Percentiles rank a stretch among this genome's conserved stretches.
Conservation (phyloP, 2,888 invertebrate species). For the Eupithecia inturbata region DNA sequence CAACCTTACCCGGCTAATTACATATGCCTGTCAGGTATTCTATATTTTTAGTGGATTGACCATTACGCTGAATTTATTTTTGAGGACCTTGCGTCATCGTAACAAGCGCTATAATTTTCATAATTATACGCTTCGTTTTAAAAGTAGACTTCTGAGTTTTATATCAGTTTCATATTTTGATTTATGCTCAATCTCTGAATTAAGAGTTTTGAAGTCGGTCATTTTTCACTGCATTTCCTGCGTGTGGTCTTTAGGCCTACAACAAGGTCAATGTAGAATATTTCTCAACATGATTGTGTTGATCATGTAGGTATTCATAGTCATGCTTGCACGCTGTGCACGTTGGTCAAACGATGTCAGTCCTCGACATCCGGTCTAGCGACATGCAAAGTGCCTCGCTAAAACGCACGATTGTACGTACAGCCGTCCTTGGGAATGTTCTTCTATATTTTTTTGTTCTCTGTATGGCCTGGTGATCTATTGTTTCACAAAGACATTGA, state of each 20-base stretch:
- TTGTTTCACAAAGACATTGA: constrained; percentile 31
- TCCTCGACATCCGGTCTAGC: constrained; percentile 72
- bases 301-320: constrained; percentile 40
- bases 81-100: constrained; percentile 29
- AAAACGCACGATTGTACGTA: constrained; percentile 61
- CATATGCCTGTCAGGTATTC: constrained; percentile 43
- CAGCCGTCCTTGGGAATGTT: constrained; percentile 66
- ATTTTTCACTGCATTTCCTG: constrained; percentile 18
- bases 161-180: not conserved
- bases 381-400: constrained; percentile 73
- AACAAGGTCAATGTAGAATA: constrained; percentile 51
- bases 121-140: constrained; percentile 6
- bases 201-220: not conserved
- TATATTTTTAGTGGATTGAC: constrained; percentile 42
- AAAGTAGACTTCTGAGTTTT: not conserved
- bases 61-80: constrained; percentile 36
- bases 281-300: constrained; percentile 41
- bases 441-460: constrained; percentile 49
- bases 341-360: constrained; percentile 66
- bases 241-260: constrained; percentile 46
- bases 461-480: constrained; percentile 43
- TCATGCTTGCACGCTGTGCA: constrained; percentile 57
- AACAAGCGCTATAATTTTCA: constrained; percentile 16
- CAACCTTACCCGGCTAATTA: constrained; percentile 40
- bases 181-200: not conserved